Evolutionary conservation across 1,140 invertebrate genomes (phyloP), one percentile per base, ranked within the genome.

Genomic region (Glossosoma conforme): DNA sequence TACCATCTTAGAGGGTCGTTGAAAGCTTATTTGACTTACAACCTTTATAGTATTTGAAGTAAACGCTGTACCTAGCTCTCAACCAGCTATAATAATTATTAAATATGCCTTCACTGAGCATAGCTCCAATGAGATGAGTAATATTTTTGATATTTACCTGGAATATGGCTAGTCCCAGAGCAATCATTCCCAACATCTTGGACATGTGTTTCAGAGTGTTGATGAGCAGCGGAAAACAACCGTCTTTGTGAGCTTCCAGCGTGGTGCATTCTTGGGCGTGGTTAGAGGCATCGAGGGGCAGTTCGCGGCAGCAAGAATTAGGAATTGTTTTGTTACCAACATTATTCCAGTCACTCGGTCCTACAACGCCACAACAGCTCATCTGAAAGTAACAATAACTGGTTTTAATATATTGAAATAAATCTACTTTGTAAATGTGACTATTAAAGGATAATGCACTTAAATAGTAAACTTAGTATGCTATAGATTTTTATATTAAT

Each of bases 291-390:
- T 75, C 72, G 30, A 75, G 64, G 4, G 69, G 59, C 3, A 72
- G 58, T 10, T 81, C 74, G 1, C 73, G 68, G 67, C 87, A 91
- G 65, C 87, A 90, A 1, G 83, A 80, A 19, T 74, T 64, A 0
- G 87, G 86, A 37, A 88, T 64, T 2, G 69, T 70, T 25, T 76
- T 69, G 22, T 78, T 79, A 9, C 68, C 58, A 33, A 76, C 62
- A 20, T 64, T 68, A 20, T 67, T 50, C 87, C 89, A 93, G 62
- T 92, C 87, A 0, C 54, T 51, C 2, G 79, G 77, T 8, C 78
- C 74, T 43, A 79, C 73, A 22, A 89, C 83, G 43, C 89, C 89
- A 61, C 89, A 93, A 69, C 89, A 93, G 62, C 83, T 67, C 47
- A 89, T 70, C 86, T 91, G 63, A 21, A 74, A 69, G 9, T 30